Evolutionary conservation across 2,888 invertebrate species (phyloP), one percentile per base, ranked within the genome.

Genomic region (Teleiodes luculella): DNA sequence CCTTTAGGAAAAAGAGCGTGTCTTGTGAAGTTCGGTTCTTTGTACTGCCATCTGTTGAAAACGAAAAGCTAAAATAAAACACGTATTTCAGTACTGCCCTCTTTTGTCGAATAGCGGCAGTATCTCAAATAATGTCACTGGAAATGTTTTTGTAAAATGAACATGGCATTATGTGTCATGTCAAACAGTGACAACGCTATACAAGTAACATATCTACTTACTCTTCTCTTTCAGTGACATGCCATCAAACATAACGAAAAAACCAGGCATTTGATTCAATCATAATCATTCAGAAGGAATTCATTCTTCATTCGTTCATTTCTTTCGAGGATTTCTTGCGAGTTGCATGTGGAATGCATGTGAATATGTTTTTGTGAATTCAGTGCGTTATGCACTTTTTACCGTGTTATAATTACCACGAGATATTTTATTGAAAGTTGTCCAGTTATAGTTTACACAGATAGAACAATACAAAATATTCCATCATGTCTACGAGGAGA

Each of bases 401-500:
- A n/a, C n/a, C 24, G 24, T 24, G 24, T 24, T 24, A 6, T 24
- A n/a, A n/a, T n/a, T n/a, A n/a, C n/a, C n/a, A n/a, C n/a, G n/a
- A n/a, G n/a, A n/a, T n/a, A n/a, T n/a, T n/a, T n/a, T n/a, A n/a
- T n/a, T n/a, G n/a, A n/a, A n/a, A n/a, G n/a, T n/a, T n/a, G n/a
- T n/a, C n/a, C n/a, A n/a, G n/a, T n/a, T n/a, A n/a, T n/a, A n/a
- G n/a, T n/a, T n/a, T n/a, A n/a, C n/a, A n/a, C 6, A 24, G 3
- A 6, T 24, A 24, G 24, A 24, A 24, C 24, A 24, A 24, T 24
- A 24, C 24, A 3, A 4, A 24, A 24, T 6, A 5, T 35, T 39
- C 43, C 39, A 31, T 1, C 24, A 93, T 93, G 93, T 91, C 93
- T 53, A 91, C 91, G 46, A 86, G 94, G 80, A 82, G 95, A 69